Evolutionary conservation across 2,797 vertebrate genomes (phyloP), one percentile per base, ranked within the genome.

Genomic region (Sebastes elongatus): DNA sequence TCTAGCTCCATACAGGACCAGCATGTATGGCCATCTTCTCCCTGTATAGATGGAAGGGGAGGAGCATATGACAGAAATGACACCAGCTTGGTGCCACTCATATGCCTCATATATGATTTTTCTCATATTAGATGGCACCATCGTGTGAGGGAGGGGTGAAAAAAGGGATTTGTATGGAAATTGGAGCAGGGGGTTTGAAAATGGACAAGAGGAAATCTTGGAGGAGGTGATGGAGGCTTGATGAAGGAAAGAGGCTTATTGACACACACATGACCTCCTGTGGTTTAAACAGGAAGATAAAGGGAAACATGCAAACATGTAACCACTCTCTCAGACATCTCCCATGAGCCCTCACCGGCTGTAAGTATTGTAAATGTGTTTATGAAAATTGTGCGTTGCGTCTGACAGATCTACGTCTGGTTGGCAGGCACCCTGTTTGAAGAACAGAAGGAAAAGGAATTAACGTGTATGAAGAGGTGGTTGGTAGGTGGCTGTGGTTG

Each of bases 21-120:
- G 71, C 75, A 62, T 88, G 80, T 78, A 87, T 90, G 86, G 81
- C 85, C 83, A 83, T 86, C 77, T 74, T 89, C 84, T 76, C 59
- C 76, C 64, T 71, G 46, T 88, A 67, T 77, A 80, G 70, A 84
- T 71, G 52, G 65, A 86, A 86, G 25, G 71, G 71, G 83, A 74
- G 80, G 86, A 52, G 69, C 74, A 76, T 80, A 33, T 86, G 78
- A 76, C 59, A 73, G 74, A 73, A 71, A 68, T 80, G 66, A 86
- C 73, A 84, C 78, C 85, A 82, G 66, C 56, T 67, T 83, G 57
- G 55, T 85, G 83, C 70, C 91, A 91, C 76, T 91, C 85, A 74
- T 74, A 80, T 57, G 42, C 27, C 63, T 85, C 53, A 18, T 79
- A 8, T 73, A 42, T 52, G 49, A 76, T 80, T 73, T 68, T 68